phyloP scores from a whole-genome alignment of 2,888 invertebrate genomes.

The Zonitis immaculata region DNA sequence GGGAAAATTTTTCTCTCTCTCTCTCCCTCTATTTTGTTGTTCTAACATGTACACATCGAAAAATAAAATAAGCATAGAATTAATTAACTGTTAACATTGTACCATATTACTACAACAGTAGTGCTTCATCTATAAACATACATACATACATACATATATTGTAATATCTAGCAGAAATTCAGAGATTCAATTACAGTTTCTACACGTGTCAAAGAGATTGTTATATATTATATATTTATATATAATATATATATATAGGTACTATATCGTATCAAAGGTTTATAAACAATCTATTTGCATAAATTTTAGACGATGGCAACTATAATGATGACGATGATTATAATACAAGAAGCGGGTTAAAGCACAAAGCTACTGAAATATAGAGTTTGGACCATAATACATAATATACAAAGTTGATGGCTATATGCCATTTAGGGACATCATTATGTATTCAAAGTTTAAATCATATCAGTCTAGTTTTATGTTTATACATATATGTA shows the following conservation, averaged over 20 bases:
- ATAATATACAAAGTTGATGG: slow-evolving; percentile 23
- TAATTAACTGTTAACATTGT: not conserved
- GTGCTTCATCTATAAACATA: not conserved
- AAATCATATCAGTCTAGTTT: slow-evolving; percentile 24
- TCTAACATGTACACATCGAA: not conserved
- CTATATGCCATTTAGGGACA: slow-evolving; percentile 18
- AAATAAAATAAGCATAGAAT: not conserved
- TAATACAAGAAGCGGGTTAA: not conserved
- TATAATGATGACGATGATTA: not conserved
- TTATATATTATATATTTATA: too few relatives aligned
- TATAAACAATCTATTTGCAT: slow-evolving; percentile 7
- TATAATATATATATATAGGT: too few relatives aligned
- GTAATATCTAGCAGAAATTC: not conserved
- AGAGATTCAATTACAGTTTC: not conserved
- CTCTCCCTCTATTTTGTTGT: too few relatives aligned
- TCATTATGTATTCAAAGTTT: slow-evolving; percentile 21
- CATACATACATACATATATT: too few relatives aligned
- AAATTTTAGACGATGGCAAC: not conserved
- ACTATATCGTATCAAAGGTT: not conserved
- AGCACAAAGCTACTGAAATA: not conserved
- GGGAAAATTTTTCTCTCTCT: too few relatives aligned
- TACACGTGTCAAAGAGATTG: not conserved
- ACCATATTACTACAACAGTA: not conserved
- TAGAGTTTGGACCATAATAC: not conserved
- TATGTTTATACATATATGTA: slow-evolving; percentile 25